These are phyloP conservation scores for Polyommatus iphigenia DNA, from an alignment of 2,888 invertebrate genomes.

Conservation along the genomic window DNA sequence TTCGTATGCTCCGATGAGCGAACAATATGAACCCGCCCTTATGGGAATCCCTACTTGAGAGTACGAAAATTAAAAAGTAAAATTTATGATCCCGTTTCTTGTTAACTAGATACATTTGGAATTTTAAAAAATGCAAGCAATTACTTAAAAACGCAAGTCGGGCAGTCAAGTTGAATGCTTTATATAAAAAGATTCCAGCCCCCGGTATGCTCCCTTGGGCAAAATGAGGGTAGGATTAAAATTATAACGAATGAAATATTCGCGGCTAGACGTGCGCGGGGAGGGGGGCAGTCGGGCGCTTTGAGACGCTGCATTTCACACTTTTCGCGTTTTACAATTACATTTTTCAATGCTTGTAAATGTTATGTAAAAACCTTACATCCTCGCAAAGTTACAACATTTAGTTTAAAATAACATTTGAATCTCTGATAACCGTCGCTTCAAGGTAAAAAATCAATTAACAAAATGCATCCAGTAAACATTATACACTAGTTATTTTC, in stretches of 20 bases:
- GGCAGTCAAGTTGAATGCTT: slow-evolving; percentile 59
- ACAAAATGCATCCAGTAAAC: no score
- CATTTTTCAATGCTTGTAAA: neutral
- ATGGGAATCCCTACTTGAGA: neutral
- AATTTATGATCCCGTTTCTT: neutral
- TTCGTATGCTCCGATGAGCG: no score
- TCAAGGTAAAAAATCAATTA: no score
- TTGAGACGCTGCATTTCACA: slow-evolving; percentile 32
- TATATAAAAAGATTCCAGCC: slow-evolving; percentile 46
- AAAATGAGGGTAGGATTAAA: slow-evolving; percentile 57
- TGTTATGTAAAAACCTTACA: neutral
- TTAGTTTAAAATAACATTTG: neutral
- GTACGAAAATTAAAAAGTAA: neutral
- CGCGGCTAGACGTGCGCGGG: slow-evolving; percentile 34
- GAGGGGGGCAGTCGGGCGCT: slow-evolving; percentile 2
- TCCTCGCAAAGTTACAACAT: neutral
- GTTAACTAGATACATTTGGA: slow-evolving; percentile 41
- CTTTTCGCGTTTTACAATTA: slow-evolving; percentile 33
- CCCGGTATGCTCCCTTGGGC: slow-evolving; percentile 45
- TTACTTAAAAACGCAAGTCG: slow-evolving; percentile 69
- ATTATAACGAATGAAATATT: slow-evolving; percentile 56
- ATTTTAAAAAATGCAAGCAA: slow-evolving; percentile 61
- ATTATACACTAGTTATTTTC: no score
- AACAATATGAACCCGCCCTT: neutral
- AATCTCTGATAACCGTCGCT: no score